Percentiles rank a stretch among this genome's conserved stretches.
Conservation (phyloP, 2,113 vertebrate species). For the Vicugna pacos region DNA sequence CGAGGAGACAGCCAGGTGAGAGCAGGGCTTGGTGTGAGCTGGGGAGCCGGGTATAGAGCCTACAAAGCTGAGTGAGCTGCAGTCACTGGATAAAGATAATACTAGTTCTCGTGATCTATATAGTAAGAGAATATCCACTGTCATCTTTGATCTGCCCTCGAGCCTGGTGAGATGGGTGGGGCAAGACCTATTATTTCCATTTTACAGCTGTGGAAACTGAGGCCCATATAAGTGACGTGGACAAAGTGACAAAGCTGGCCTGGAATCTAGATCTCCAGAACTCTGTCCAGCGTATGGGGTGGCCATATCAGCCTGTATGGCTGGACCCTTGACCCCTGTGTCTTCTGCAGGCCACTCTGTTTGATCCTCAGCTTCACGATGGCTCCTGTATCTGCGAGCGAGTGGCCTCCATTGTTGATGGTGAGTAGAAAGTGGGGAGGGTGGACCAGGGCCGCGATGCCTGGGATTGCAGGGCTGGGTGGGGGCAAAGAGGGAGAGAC, state of each 20-base stretch:
- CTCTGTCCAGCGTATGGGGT: neutral
- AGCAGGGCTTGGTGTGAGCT: neutral
- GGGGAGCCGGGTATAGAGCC: neutral
- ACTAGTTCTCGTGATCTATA: neutral
- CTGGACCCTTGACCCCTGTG: neutral
- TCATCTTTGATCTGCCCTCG: neutral
- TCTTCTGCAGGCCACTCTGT: slow-evolving; percentile 91
- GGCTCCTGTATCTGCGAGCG: slow-evolving; percentile 91
- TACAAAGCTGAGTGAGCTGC: neutral
- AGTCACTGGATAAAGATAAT: neutral
- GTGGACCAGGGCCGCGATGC: neutral
- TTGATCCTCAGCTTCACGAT: slow-evolving; percentile 92
- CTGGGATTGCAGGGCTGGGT: neutral
- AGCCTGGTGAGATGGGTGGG: neutral
- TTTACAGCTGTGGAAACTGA: neutral
- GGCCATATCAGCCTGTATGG: neutral
- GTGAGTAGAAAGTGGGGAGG: slow-evolving; percentile 84
- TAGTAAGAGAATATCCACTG: rapidly evolving
- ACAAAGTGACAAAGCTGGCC: neutral
- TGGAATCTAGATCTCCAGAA: neutral
- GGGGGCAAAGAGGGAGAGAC: neutral
- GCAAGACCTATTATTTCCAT: neutral
- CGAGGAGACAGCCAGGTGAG: slow-evolving; percentile 94
- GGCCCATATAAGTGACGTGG: neutral
- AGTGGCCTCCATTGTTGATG: slow-evolving; percentile 93